phyloP scores from a whole-genome alignment of 2,113 vertebrate genomes.

The Cyprinodon tularosa region DNA sequence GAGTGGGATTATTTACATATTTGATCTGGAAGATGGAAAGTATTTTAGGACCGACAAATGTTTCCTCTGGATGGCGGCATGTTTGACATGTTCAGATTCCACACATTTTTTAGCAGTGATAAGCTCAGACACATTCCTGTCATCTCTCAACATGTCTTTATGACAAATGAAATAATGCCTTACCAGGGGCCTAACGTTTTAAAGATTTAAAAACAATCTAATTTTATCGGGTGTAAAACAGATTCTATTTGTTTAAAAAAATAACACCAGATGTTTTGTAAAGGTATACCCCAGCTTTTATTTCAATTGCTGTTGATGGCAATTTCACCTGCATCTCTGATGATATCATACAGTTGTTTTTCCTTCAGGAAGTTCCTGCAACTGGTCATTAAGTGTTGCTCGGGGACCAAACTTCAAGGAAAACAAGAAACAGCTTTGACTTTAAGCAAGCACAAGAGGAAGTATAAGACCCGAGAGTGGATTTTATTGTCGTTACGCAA shows the following conservation, averaged over 20 bases:
- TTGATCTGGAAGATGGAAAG: conserved; percentile 51
- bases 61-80: conserved; percentile 33
- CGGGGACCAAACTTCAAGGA: conserved; percentile 45
- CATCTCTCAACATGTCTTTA: conserved; percentile 5
- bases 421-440: conserved; percentile 45
- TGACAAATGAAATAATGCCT: background rate
- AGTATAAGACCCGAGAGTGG: conserved; percentile 1
- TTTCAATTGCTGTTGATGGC: conserved; percentile 44
- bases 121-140: conserved; percentile 25
- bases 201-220: background rate
- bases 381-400: conserved; percentile 67
- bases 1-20: conserved; percentile 53
- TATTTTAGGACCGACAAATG: conserved; percentile 56
- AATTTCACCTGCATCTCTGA: conserved; percentile 61
- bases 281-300: conserved; percentile 10
- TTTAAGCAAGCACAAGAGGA: conserved; percentile 13
- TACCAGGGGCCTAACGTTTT: background rate
- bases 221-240: background rate
- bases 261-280: background rate
- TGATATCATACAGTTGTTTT: conserved; percentile 67
- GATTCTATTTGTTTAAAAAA: background rate
- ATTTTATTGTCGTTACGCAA: conserved; percentile 16
- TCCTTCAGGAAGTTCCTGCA: conserved; percentile 75
- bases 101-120: conserved; percentile 53
- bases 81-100: conserved; percentile 58